These are phyloP conservation scores for Teleiodes luculella DNA, from an alignment of 2,888 invertebrate species.

Conservation along the genomic window DNA sequence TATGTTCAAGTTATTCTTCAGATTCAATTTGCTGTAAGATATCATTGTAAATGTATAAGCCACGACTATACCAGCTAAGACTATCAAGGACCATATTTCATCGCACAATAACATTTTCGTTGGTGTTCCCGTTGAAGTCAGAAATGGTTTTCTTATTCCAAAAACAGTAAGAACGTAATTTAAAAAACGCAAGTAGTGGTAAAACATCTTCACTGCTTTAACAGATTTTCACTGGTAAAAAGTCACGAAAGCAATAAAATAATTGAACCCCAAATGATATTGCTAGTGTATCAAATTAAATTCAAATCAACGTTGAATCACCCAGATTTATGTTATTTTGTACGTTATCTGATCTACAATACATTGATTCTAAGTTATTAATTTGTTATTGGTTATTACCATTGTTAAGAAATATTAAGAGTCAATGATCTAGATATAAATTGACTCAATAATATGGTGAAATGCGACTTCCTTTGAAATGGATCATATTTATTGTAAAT, in stretches of 20 bases:
- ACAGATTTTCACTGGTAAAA: not conserved
- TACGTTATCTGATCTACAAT: too few relatives aligned
- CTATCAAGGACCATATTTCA: conserved; percentile 34
- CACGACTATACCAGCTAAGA: conserved; percentile 24
- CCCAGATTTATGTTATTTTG: too few relatives aligned
- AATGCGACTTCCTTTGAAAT: too few relatives aligned
- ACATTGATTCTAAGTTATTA: too few relatives aligned
- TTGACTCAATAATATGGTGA: too few relatives aligned
- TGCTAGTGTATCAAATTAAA: not conserved
- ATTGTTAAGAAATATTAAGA: too few relatives aligned
- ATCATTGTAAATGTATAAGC: conserved; percentile 10
- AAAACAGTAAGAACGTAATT: conserved; percentile 33
- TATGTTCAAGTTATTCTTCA: conserved; percentile 33
- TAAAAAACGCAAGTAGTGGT: conserved; percentile 34
- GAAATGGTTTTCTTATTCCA: conserved; percentile 39
- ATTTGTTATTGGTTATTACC: too few relatives aligned
- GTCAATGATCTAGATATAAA: too few relatives aligned
- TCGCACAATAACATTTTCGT: conserved; percentile 13
- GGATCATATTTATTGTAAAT: too few relatives aligned
- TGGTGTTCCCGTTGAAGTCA: conserved; percentile 6
- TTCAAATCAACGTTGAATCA: too few relatives aligned
- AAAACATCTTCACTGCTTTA: conserved; percentile 32
- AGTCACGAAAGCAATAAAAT: too few relatives aligned
- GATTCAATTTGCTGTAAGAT: conserved; percentile 22
- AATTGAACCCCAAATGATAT: not conserved